These are phyloP conservation scores for Tokudaia muenninki DNA, from an alignment of 2,797 vertebrate species.

Conservation along the genomic window DNA sequence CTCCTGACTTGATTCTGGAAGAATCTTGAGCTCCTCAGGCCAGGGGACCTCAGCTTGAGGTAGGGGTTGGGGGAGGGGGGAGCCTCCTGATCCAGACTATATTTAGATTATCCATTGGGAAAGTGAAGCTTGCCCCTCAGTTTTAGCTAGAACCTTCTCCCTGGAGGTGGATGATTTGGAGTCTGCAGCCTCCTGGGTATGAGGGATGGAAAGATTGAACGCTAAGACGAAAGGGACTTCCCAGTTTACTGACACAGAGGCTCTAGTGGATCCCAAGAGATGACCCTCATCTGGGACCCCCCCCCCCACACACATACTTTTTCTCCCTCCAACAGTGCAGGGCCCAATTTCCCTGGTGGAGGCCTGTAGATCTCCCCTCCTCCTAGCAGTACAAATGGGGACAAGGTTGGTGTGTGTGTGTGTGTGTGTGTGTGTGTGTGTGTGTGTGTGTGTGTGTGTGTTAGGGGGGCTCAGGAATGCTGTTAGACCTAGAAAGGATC, in stretches of 20 bases:
- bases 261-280: constrained; percentile 20
- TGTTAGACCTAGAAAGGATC: neutral
- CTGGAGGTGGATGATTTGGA: neutral
- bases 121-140: constrained; percentile 4
- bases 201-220: neutral
- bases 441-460: too few species aligned
- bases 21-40: neutral
- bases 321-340: neutral
- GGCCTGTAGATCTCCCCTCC: neutral
- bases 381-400: neutral
- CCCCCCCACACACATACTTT: neutral
- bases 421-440: neutral
- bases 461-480: neutral
- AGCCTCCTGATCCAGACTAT: neutral
- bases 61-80: too few species aligned
- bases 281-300: neutral
- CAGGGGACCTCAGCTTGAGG: neutral
- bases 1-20: neutral
- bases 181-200: neutral
- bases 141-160: neutral
- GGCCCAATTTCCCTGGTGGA: constrained; percentile 53
- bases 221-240: neutral
- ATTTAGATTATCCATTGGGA: constrained; percentile 5
- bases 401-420: neutral
- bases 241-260: neutral